These are phyloP conservation scores for Paedocypris sp. DNA, from an alignment of 2,113 vertebrate species.

Conservation along the genomic window DNA sequence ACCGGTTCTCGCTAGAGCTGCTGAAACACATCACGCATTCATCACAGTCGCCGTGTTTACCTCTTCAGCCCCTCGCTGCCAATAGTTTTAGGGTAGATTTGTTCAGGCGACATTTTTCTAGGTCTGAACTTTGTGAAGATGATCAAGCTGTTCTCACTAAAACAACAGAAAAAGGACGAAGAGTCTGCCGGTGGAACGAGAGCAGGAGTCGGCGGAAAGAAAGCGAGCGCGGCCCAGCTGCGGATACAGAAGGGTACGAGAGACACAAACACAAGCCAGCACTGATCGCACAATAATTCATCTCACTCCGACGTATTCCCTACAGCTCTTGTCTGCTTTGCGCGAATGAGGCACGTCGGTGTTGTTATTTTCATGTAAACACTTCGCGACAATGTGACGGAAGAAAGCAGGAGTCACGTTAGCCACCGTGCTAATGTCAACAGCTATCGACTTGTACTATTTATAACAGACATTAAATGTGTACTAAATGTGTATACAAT, in stretches of 20 bases:
- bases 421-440: no score
- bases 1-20: background rate
- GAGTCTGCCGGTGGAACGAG: constrained; percentile 88
- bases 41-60: background rate
- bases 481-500: no score
- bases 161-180: constrained; percentile 98
- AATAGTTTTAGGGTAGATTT: background rate
- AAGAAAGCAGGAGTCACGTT: no score
- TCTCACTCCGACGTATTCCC: background rate
- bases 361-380: no score
- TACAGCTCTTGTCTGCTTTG: background rate
- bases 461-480: no score
- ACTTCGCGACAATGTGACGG: no score
- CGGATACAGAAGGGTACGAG: constrained; percentile 85
- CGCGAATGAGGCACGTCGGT: no score
- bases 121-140: constrained; percentile 55
- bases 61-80: background rate
- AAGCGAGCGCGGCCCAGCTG: constrained; percentile 90
- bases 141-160: constrained; percentile 95
- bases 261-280: background rate
- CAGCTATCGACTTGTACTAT: no score
- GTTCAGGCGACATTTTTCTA: background rate
- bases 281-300: background rate
- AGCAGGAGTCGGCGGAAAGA: constrained; percentile 75
- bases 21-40: background rate